These are phyloP conservation scores for Amblyopsis hoosieri DNA, from an alignment of 2,797 vertebrate genomes.

Conservation along the genomic window DNA sequence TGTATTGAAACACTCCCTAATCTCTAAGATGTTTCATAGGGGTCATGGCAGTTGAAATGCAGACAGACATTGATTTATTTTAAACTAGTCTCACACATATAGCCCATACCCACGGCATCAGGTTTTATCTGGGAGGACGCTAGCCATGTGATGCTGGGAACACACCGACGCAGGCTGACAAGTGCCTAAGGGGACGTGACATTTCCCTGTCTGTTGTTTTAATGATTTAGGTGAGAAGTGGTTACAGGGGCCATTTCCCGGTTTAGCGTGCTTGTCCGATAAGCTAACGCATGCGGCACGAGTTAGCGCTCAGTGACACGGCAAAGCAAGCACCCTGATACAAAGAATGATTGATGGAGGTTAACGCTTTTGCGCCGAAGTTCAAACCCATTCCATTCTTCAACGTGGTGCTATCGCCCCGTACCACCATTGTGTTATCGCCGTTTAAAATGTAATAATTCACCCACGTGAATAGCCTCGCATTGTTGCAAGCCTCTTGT, in stretches of 20 bases:
- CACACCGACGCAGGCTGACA: slow-evolving; percentile 12
- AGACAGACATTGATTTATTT: slow-evolving; percentile 30
- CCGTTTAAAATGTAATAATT: slow-evolving; percentile 34
- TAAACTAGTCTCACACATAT: slow-evolving; percentile 41
- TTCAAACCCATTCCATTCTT: slow-evolving; percentile 18
- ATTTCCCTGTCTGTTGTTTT: slow-evolving; percentile 60
- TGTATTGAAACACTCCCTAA: neutral
- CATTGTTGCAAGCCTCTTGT: slow-evolving; percentile 20
- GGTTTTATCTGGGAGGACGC: slow-evolving; percentile 33
- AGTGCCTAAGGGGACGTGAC: slow-evolving; percentile 40
- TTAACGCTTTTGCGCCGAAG: slow-evolving; percentile 44
- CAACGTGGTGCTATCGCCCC: slow-evolving; percentile 6
- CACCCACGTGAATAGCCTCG: slow-evolving; percentile 22
- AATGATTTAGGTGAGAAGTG: slow-evolving; percentile 49
- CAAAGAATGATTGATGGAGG: slow-evolving; percentile 25
- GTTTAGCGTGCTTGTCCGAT: slow-evolving; percentile 46
- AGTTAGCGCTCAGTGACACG: too few relatives aligned
- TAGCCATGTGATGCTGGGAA: slow-evolving; percentile 21
- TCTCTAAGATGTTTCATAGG: slow-evolving; percentile 7
- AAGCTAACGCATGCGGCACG: slow-evolving; percentile 32
- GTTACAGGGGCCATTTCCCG: slow-evolving; percentile 41
- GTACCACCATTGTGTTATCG: slow-evolving; percentile 13
- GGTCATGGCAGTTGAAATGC: slow-evolving; percentile 36
- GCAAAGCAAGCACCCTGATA: slow-evolving; percentile 32
- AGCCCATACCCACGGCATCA: slow-evolving; percentile 41